Conservation (phyloP, 2,797 vertebrate genomes). For the Aratinga solstitialis region DNA sequence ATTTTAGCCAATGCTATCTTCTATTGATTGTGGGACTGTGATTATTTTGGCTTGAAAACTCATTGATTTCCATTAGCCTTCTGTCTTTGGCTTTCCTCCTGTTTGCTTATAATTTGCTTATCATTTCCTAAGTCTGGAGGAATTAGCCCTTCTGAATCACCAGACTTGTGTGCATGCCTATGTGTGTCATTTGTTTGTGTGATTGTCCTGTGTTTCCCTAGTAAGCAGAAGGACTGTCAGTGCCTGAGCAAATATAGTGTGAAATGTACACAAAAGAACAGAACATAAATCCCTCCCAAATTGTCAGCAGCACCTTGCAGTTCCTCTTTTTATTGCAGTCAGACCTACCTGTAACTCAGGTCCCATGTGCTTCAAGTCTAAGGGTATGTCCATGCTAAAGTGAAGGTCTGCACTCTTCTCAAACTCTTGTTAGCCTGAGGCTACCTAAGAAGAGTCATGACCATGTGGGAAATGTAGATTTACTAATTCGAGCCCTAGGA, state of each 20-base stretch:
- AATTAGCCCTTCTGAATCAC: slow-evolving; percentile 11
- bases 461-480: neutral
- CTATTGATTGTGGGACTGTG: neutral
- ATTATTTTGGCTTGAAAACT: slow-evolving; percentile 16
- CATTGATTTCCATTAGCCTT: slow-evolving; percentile 35
- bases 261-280: neutral
- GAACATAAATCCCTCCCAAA: neutral
- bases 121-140: neutral
- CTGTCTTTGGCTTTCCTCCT: slow-evolving; percentile 6
- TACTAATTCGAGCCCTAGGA: neutral
- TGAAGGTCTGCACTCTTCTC: neutral
- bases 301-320: neutral
- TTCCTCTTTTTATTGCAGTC: neutral
- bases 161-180: neutral
- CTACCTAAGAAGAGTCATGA: neutral
- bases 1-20: slow-evolving; percentile 30
- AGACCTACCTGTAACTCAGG: neutral
- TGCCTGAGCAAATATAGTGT: neutral
- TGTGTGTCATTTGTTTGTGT: neutral
- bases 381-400: neutral
- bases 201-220: neutral
- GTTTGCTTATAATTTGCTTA: neutral
- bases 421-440: neutral
- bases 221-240: neutral
- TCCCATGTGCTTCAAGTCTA: neutral